A percentile compares a stretch with the other conserved stretches of the same genome.
phyloP scores from a whole-genome alignment of 2,888 invertebrate species.

The Protophormia terraenovae region DNA sequence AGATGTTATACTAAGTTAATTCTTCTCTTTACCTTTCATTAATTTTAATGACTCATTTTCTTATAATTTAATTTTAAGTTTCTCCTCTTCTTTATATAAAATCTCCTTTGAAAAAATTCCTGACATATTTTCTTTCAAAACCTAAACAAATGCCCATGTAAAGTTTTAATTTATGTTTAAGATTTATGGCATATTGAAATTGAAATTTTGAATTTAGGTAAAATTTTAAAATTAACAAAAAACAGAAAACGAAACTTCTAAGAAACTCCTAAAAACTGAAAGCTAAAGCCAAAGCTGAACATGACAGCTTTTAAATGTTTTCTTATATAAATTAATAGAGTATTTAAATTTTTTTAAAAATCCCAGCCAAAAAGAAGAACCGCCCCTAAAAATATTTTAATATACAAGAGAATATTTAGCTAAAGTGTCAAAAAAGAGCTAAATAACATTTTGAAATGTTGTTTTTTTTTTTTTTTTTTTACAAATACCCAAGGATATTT shows the following conservation, averaged over 20 bases:
- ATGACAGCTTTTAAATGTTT: constrained; percentile 53
- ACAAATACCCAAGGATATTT: no score
- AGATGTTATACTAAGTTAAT: no score
- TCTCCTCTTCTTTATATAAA: not conserved
- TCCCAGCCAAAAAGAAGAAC: not conserved
- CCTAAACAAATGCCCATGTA: not conserved
- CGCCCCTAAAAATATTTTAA: constrained; percentile 27
- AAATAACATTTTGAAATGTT: not conserved
- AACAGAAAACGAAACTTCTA: constrained; percentile 26
- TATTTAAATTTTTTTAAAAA: constrained; percentile 31
- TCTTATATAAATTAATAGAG: constrained; percentile 42
- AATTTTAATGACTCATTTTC: not conserved
- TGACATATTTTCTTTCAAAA: not conserved
- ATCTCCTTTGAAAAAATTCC: not conserved
- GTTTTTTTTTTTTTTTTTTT: no score
- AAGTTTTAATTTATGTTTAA: constrained; percentile 47
- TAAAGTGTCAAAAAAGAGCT: constrained; percentile 60
- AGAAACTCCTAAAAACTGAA: constrained; percentile 43
- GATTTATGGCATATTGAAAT: constrained; percentile 52
- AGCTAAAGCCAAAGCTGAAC: constrained; percentile 57
- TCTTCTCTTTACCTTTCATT: no score
- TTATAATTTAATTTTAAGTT: no score
- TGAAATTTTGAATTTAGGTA: constrained; percentile 32
- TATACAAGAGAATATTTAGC: constrained; percentile 31
- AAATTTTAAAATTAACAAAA: constrained; percentile 12